Base-by-base conservation (phyloP, 2,888 invertebrate species). In the Dasypolia templi region DNA sequence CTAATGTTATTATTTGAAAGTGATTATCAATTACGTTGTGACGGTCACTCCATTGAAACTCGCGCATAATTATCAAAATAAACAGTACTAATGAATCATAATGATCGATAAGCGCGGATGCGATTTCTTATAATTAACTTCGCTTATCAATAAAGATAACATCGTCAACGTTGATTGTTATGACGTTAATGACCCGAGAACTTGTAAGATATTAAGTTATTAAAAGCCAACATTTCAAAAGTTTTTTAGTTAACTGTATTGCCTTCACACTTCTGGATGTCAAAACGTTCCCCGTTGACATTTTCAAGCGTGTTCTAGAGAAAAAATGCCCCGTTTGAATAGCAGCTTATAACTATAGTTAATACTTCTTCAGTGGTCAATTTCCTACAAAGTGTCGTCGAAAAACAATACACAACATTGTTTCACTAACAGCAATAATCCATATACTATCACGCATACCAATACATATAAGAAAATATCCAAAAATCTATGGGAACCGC, bases 401-500 rank as follows among this genome's bases (percentile, higher is more conserved):
- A 64, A 42, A 55, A 61, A 35, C 35, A 29, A 55, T 44, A 22
- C 2, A 22, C 19, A 55, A 44, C 14, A 53, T 26, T 42, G 64
- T 74, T 73, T 78, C 39, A 46, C 14, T 7, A 42, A 68, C 9
- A n/a, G 1, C 14, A 55, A 59, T 39, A 72, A 56, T 49, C 56
- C 55, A 71, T n/a, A 46, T n/a, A 67, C 22, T 26, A 68, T 59
- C 66, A 71, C 59, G 71, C 78, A 72, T 63, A 58, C 42, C 29
- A 49, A 49, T 2, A 58, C 7, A 32, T 17, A 14, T 17, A 11
- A 58, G 73, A 32, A 82, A 77, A 64, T 39, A 51, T 51, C 6
- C 14, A 46, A 77, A 64, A 59, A 74, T 77, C 64, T 84, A 86
- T 87, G 87, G 81, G 87, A 87, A 87, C 77, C 68, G 83, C 86